Evolutionary conservation across 1,140 invertebrate genomes (phyloP), one percentile per base, ranked within the genome.

Genomic region (Melitaea cinxia): DNA sequence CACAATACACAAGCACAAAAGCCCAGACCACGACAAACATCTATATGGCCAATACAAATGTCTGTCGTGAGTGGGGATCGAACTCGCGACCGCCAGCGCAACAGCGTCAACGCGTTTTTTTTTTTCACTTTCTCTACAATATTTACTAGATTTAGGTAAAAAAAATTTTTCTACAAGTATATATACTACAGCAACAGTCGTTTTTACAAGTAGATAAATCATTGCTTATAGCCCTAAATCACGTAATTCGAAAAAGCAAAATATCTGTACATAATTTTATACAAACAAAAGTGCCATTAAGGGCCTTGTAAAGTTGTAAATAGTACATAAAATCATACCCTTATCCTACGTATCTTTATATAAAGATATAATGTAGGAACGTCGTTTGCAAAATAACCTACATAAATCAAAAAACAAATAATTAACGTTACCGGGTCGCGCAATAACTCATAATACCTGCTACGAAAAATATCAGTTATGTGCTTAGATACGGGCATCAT

Each of bases 401-500:
- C 4, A 12, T 47, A 24, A 47, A 47, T 47, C 19, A 47, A 7
- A 42, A 12, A 23, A 21, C 23, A 47, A 5, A 39, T 33, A 12
- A 33, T 47, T 23, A 4, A 4, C 19, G 42, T 23, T 23, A 47
- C 17, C n/a, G 42, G 42, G 42, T 17, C 42, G 21, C 10, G 42
- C 42, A 23, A 47, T 23, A 47, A 47, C 9, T 47, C 42, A 47
- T 24, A 23, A 21, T 23, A 47, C 42, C 19, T 47, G 42, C 21
- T 47, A 21, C 42, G 19, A 47, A 47, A 47, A 47, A 47, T 47
- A 23, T 53, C 15, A 24, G n/a, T 53, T 52, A 28, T 61, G 52
- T 55, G 50, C 49, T 59, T 59, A 49, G 42, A 35, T 35, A 42
- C 42, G 17, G 15, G 35, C 12, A 55, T 64, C 55, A 64, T 64